These are phyloP conservation scores for Chunga burmeisteri DNA, from an alignment of 2,113 vertebrate species.

Conservation along the genomic window DNA sequence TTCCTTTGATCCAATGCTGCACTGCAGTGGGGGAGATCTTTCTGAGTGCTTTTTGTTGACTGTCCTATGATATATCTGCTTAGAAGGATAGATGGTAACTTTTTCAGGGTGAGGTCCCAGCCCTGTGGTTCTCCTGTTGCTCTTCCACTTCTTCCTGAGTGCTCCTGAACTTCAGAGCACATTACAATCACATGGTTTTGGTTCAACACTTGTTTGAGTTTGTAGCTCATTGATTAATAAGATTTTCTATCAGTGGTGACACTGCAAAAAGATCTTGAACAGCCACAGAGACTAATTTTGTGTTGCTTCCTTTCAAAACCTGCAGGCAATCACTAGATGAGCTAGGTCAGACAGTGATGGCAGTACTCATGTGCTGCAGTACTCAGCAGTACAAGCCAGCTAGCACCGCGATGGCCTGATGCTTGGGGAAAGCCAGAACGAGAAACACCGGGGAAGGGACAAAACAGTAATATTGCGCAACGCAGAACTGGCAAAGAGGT, in stretches of 20 bases:
- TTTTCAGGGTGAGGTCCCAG: not conserved
- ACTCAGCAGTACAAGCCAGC: not conserved
- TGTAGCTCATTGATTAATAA: not conserved
- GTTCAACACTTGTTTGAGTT: not conserved
- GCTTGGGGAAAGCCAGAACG: not conserved
- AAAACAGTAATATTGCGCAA: not conserved
- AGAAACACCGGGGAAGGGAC: not conserved
- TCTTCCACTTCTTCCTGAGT: not conserved
- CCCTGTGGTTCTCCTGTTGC: not conserved
- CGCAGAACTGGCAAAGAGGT: not conserved
- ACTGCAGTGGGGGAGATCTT: not conserved
- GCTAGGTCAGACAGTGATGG: not conserved
- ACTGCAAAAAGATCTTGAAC: not conserved
- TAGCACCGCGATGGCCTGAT: rapidly evolving
- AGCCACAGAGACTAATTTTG: not conserved
- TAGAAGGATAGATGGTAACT: not conserved
- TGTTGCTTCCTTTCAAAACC: not conserved
- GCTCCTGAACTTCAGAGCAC: not conserved
- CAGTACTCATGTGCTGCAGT: not conserved
- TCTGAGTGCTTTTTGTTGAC: not conserved
- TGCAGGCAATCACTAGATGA: not conserved
- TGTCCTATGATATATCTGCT: not conserved
- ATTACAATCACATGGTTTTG: not conserved
- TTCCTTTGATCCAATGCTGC: not conserved
- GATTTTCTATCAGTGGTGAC: not conserved